Evolutionary conservation across 2,888 invertebrate genomes (phyloP), one percentile per base, ranked within the genome.

Genomic region (Synanthedon andrenaeformis): DNA sequence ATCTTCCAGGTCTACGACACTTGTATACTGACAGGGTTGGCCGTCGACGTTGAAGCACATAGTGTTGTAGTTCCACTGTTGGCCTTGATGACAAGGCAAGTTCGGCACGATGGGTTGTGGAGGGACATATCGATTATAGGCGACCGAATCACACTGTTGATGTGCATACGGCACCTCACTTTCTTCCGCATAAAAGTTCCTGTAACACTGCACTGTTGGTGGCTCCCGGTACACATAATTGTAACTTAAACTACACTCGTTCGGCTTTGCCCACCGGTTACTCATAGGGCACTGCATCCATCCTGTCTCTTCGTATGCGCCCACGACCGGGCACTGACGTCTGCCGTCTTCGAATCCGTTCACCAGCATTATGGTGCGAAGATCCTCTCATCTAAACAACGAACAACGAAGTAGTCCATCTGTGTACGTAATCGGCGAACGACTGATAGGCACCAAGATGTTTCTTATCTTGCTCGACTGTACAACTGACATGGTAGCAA

Each of bases 1-100:
- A 79, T 93, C 93, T 74, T 93, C 93, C 63, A 93, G 90, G 74
- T 93, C 93, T 53, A 91, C 89, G 58, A 91, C 85, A 60, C 89
- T 87, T 0, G 91, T 90, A 66, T 90, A 92, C 64, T 91, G 92
- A 59, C 93, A 93, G 0, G 92, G 87, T 62, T 90, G 90, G 0
- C 89, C 89, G 57, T 89, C 89, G 61, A 91, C 91, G 66, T 92
- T 91, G 64, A 89, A 92, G 68, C 92, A 93, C 84, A 85, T 86
- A 67, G 88, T 89, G 51, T 83, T 88, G 68, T 92, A 92, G 64
- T 91, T 89, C 91, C 91, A 93, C 52, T 89, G 83, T 48, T 69
- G 74, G 14, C 58, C 66, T 57, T 81, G 79, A 6, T 73, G 69
- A 60, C 92, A 91, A 0, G 91, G 91, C 55, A 88, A 60, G 49